phyloP scores from a whole-genome alignment of 2,113 vertebrate genomes.

The Psettodes erumei region DNA sequence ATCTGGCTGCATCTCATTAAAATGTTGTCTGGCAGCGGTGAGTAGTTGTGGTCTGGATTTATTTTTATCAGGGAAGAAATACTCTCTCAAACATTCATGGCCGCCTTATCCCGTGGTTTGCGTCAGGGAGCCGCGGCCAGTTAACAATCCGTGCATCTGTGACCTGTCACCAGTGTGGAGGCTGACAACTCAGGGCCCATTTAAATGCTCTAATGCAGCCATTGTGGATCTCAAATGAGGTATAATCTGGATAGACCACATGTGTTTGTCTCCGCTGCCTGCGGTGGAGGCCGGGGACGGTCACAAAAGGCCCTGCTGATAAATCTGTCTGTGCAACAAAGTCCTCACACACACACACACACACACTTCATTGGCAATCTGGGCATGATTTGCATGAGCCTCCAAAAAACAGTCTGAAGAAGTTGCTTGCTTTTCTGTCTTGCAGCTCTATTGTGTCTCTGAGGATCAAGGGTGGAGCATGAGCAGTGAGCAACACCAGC shows the following conservation, averaged over 20 bases:
- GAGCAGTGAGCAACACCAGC: slow-evolving; percentile 19
- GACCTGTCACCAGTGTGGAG: slow-evolving; percentile 53
- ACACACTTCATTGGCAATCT: slow-evolving; percentile 9
- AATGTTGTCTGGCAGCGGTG: slow-evolving; percentile 49
- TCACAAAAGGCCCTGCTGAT: slow-evolving; percentile 75
- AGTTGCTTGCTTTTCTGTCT: slow-evolving; percentile 58
- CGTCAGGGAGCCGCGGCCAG: slow-evolving; percentile 21
- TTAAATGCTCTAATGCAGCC: slow-evolving; percentile 59
- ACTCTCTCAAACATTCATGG: slow-evolving; percentile 43
- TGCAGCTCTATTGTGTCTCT: slow-evolving; percentile 63
- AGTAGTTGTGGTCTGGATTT: slow-evolving; percentile 61
- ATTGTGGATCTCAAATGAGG: slow-evolving; percentile 75
- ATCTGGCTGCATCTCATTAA: slow-evolving; percentile 82
- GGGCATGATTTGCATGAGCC: slow-evolving; percentile 56
- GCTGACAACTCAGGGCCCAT: slow-evolving; percentile 47
- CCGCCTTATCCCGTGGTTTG: slow-evolving; percentile 30
- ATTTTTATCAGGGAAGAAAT: slow-evolving; percentile 37
- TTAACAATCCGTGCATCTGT: slow-evolving; percentile 60
- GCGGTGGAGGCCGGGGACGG: slow-evolving; percentile 40
- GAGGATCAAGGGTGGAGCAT: slow-evolving; percentile 64
- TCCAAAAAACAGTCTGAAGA: slow-evolving; percentile 63
- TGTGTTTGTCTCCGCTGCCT: slow-evolving; percentile 70
- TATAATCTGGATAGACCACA: slow-evolving; percentile 76
- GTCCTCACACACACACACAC: slow-evolving; percentile 33
- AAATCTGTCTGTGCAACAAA: slow-evolving; percentile 79